Percentiles rank a stretch among this genome's conserved stretches.
These are phyloP conservation scores for Epinephelus lanceolatus DNA, from an alignment of 2,113 vertebrate species.

Conservation along the genomic window DNA sequence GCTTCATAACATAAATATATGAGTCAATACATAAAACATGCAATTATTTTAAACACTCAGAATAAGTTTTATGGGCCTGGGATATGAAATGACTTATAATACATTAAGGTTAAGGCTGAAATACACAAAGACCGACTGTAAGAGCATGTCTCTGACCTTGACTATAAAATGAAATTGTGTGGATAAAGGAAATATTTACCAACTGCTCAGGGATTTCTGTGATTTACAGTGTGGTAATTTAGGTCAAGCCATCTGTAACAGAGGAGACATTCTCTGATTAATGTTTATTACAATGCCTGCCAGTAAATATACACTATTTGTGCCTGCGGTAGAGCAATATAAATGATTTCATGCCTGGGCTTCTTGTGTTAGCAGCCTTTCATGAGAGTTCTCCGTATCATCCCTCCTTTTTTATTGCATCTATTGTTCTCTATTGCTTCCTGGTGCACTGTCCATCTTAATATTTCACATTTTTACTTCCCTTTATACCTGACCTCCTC, in stretches of 20 bases:
- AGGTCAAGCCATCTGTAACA: conserved; percentile 66
- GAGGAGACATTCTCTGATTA: conserved; percentile 54
- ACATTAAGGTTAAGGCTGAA: conserved; percentile 33
- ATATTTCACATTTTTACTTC: conserved; percentile 27
- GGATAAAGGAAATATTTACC: conserved; percentile 71
- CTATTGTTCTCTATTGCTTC: conserved; percentile 30
- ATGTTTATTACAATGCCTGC: conserved; percentile 63
- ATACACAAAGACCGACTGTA: conserved; percentile 51
- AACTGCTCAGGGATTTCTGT: conserved; percentile 51
- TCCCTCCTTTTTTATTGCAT: conserved; percentile 39
- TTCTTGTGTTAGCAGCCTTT: conserved; percentile 42
- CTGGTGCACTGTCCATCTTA: conserved; percentile 5
- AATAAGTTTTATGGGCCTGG: conserved; percentile 48
- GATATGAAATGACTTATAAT: conserved; percentile 44
- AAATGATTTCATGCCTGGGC: conserved; percentile 65
- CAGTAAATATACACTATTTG: conserved; percentile 62
- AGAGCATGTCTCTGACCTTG: conserved; percentile 36
- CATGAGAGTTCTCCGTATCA: conserved; percentile 15
- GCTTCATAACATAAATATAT: conserved; percentile 52
- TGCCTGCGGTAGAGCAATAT: conserved; percentile 41
- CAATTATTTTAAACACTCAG: conserved; percentile 60
- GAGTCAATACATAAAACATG: conserved; percentile 65
- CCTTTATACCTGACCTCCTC: background rate
- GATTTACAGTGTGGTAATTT: conserved; percentile 72
- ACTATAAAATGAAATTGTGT: conserved; percentile 50